phyloP scores from a whole-genome alignment of 2,888 invertebrate genomes.

The Dasypolia templi region DNA sequence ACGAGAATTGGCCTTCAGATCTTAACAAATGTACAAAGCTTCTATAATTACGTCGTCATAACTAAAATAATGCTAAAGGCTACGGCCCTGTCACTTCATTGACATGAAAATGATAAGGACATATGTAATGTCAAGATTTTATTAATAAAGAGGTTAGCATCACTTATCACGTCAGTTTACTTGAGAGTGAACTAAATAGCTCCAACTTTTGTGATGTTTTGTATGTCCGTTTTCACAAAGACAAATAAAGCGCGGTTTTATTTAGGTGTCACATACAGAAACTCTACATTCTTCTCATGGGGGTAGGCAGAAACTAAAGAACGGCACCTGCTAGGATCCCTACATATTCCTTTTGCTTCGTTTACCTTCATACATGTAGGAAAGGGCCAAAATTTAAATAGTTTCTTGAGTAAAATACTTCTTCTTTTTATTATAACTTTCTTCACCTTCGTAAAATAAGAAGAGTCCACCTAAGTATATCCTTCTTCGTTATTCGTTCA shows the following conservation, averaged over 20 bases:
- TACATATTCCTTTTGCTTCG: no score
- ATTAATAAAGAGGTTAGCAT: slow-evolving; percentile 10
- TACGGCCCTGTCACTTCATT: slow-evolving; percentile 33
- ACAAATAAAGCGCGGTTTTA: neutral
- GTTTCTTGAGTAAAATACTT: no score
- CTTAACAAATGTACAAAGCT: neutral
- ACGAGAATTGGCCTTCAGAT: neutral
- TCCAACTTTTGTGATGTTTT: neutral
- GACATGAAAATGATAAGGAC: slow-evolving; percentile 18
- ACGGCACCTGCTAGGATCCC: no score
- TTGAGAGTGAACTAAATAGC: slow-evolving; percentile 11
- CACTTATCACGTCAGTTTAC: slow-evolving; percentile 14
- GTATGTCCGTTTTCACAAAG: neutral
- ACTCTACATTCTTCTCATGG: no score
- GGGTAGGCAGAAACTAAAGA: no score
- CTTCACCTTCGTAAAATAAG: no score
- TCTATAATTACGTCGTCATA: slow-evolving; percentile 6
- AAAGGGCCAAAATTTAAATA: no score
- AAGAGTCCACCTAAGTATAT: no score
- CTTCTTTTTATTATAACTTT: no score
- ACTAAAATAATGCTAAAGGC: slow-evolving; percentile 27
- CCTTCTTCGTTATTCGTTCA: no score
- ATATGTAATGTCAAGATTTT: slow-evolving; percentile 14
- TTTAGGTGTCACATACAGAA: neutral
- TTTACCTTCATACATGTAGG: no score